phyloP scores from a whole-genome alignment of 2,888 invertebrate genomes.

The Drosophila yooni region DNA sequence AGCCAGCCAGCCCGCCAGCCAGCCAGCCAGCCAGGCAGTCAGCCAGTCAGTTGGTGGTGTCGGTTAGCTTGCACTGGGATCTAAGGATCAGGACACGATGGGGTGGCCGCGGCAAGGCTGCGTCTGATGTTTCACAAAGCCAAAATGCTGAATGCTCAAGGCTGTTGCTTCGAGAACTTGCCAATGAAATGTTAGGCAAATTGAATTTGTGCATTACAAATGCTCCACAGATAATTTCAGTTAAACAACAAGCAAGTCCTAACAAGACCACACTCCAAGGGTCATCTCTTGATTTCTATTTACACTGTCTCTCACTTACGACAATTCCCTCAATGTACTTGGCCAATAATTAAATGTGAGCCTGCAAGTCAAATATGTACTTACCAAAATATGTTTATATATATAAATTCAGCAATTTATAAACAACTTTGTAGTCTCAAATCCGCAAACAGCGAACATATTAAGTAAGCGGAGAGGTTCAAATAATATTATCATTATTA shows the following conservation, averaged over 20 bases:
- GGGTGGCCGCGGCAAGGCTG: not conserved
- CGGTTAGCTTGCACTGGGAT: slow-evolving; percentile 33
- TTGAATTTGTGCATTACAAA: slow-evolving; percentile 75
- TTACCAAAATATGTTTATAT: not conserved
- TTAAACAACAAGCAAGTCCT: slow-evolving; percentile 50
- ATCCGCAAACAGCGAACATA: not conserved
- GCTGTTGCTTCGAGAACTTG: slow-evolving; percentile 62
- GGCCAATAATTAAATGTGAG: not conserved
- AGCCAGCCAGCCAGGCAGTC: slow-evolving; percentile 23
- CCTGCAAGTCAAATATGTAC: not conserved
- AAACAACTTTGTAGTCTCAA: not conserved
- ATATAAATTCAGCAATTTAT: not conserved
- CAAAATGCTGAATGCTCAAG: slow-evolving; percentile 41
- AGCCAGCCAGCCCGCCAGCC: slow-evolving; percentile 19
- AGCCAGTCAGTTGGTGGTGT: slow-evolving; percentile 36
- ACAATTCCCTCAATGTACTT: not conserved
- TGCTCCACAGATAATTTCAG: slow-evolving; percentile 68
- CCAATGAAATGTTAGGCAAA: slow-evolving; percentile 76
- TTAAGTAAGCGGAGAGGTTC: not conserved
- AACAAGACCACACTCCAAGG: slow-evolving; percentile 27
- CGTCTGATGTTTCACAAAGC: slow-evolving; percentile 56
- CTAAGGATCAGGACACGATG: slow-evolving; percentile 17
- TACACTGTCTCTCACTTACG: not conserved
- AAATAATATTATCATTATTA: not conserved
- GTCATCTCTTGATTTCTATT: slow-evolving; percentile 11